A percentile compares a stretch with the other conserved stretches of the same genome.
phyloP scores from a whole-genome alignment of 2,113 vertebrate genomes.

The Dinomys branickii region DNA sequence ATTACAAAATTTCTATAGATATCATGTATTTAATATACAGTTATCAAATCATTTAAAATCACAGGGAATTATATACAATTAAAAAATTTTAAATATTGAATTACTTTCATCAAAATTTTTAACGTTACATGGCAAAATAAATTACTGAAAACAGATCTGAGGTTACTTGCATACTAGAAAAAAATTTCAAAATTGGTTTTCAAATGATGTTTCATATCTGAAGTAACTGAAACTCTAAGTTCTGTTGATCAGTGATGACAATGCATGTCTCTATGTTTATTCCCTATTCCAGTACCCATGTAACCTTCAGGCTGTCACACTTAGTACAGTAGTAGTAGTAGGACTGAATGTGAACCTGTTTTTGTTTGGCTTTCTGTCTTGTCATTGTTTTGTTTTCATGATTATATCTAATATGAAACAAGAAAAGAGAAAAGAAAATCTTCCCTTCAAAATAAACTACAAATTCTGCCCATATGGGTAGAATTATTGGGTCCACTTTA shows the following conservation, averaged over 20 bases:
- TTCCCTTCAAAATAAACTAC: background rate
- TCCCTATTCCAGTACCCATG: background rate
- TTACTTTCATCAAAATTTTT: slow-evolving; percentile 26
- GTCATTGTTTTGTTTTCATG: background rate
- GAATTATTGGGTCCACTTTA: background rate
- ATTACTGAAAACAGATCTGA: background rate
- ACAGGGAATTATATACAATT: background rate
- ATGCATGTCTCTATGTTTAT: background rate
- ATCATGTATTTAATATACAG: background rate
- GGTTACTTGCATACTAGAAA: background rate
- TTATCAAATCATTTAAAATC: background rate
- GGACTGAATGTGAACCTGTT: background rate
- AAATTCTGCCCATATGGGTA: background rate
- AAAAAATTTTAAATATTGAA: background rate
- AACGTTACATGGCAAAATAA: background rate
- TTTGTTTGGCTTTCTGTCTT: background rate
- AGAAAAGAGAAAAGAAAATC: background rate
- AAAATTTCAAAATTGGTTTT: background rate
- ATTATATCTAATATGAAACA: background rate
- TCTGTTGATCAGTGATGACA: background rate
- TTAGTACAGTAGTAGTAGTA: background rate
- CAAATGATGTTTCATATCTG: background rate
- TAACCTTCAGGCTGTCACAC: background rate
- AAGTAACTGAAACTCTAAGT: background rate
- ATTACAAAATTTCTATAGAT: background rate